Conservation (phyloP, 1,140 invertebrate genomes). For the Mactra quadrangularis region DNA sequence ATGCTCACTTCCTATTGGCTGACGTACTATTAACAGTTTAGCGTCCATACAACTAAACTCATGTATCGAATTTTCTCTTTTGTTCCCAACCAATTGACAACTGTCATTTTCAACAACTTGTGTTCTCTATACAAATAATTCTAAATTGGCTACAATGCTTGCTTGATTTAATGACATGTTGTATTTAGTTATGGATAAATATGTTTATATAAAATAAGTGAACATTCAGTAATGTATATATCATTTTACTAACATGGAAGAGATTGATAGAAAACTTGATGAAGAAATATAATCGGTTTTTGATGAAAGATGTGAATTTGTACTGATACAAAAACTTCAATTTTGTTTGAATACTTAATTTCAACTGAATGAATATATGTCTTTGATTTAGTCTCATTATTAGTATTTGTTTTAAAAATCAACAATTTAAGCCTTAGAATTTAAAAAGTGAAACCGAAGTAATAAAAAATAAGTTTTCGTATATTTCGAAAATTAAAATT, state of each 20-base stretch:
- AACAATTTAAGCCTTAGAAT: too few relatives aligned
- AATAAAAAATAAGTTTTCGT: too few relatives aligned
- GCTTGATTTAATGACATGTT: conserved; percentile 48
- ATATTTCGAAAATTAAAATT: too few relatives aligned
- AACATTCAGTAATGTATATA: background rate
- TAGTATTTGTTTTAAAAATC: too few relatives aligned
- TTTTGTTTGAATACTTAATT: too few relatives aligned
- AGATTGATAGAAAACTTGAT: too few relatives aligned
- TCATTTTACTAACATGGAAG: background rate
- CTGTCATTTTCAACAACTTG: conserved; percentile 52
- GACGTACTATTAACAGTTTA: conserved; percentile 29
- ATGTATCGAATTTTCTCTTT: conserved; percentile 58
- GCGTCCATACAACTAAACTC: background rate
- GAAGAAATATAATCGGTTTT: too few relatives aligned
- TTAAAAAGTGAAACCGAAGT: too few relatives aligned
- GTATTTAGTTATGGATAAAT: conserved; percentile 54
- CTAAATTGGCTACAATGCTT: conserved; percentile 29
- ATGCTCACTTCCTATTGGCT: conserved; percentile 36
- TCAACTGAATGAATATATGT: too few relatives aligned
- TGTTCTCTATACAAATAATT: conserved; percentile 46
- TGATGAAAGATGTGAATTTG: too few relatives aligned
- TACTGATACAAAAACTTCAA: too few relatives aligned
- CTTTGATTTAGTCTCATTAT: too few relatives aligned
- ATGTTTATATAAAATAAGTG: conserved; percentile 16
- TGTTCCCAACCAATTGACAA: conserved; percentile 30